Percentiles rank a stretch among this genome's conserved stretches.
Evolutionary conservation across 2,888 invertebrate species (phyloP).

Genomic region (Perithous albicinctus): DNA sequence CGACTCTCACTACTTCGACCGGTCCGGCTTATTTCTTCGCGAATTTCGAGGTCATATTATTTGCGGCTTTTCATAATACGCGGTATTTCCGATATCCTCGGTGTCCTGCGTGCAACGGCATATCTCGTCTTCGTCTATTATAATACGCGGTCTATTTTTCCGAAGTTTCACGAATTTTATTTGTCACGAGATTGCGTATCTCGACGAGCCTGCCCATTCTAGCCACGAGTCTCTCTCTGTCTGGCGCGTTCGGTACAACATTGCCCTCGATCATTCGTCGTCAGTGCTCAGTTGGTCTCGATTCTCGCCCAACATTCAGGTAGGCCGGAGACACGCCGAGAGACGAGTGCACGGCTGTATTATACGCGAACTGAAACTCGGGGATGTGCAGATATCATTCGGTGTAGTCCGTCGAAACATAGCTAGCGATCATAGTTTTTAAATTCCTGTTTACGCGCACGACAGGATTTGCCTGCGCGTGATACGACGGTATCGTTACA

Average conservation of each 20-base stretch:
- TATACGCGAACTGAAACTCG: no score
- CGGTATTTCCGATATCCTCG: conserved; percentile 21
- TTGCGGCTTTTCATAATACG: conserved; percentile 67
- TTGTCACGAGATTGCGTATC: no score
- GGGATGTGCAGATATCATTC: background rate
- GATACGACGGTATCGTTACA: conserved; percentile 38
- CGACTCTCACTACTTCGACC: conserved; percentile 31
- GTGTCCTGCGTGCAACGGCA: conserved; percentile 9
- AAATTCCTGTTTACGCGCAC: no score
- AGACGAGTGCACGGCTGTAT: background rate
- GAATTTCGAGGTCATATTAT: no score
- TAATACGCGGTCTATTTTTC: no score
- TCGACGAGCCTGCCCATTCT: no score
- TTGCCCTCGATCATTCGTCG: background rate
- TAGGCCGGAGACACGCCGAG: background rate
- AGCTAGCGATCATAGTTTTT: no score
- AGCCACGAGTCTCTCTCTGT: background rate
- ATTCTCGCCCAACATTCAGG: background rate
- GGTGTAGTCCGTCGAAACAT: background rate
- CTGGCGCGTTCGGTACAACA: background rate
- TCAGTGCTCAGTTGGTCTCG: no score
- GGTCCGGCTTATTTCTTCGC: conserved; percentile 70
- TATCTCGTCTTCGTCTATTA: conserved; percentile 1
- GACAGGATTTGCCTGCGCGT: conserved; percentile 46
- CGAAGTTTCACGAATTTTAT: no score